Percentiles rank a stretch among this genome's conserved stretches.
These are phyloP conservation scores for Eristalis pertinax DNA, from an alignment of 2,888 invertebrate species.

Conservation along the genomic window DNA sequence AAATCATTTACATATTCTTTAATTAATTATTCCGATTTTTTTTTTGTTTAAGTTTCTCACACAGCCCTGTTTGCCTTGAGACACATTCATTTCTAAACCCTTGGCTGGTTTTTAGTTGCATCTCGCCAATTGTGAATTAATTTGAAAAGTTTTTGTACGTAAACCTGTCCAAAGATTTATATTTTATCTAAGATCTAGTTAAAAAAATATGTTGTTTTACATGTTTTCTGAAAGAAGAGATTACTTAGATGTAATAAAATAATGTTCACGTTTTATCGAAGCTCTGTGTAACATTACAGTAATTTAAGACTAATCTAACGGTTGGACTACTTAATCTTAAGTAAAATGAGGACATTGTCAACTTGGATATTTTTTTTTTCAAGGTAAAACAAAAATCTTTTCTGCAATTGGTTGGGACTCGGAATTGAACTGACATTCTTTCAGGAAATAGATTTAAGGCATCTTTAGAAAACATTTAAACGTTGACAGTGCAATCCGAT, in stretches of 20 bases:
- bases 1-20: too few relatives aligned
- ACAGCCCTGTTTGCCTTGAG: background rate
- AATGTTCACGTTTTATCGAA: slow-evolving; percentile 77
- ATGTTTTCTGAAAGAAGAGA: slow-evolving; percentile 7
- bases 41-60: background rate
- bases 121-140: slow-evolving; percentile 48
- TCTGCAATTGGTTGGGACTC: too few relatives aligned
- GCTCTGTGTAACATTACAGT: slow-evolving; percentile 79
- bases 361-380: background rate
- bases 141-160: slow-evolving; percentile 39
- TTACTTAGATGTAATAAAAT: slow-evolving; percentile 26
- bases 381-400: too few relatives aligned
- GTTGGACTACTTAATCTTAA: slow-evolving; percentile 22
- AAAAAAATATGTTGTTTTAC: slow-evolving; percentile 7
- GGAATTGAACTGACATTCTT: too few relatives aligned
- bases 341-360: background rate
- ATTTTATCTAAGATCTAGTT: slow-evolving; percentile 11
- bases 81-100: slow-evolving; percentile 40
- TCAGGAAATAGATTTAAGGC: too few relatives aligned
- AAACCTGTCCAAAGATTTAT: slow-evolving; percentile 66
- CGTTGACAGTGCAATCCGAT: too few relatives aligned
- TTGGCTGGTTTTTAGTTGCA: slow-evolving; percentile 59
- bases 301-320: slow-evolving; percentile 26
- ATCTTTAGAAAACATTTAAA: too few relatives aligned
- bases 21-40: too few relatives aligned